Evolutionary conservation across 2,888 invertebrate genomes (phyloP).

Genomic region (Omphaloscelis lunosa): DNA sequence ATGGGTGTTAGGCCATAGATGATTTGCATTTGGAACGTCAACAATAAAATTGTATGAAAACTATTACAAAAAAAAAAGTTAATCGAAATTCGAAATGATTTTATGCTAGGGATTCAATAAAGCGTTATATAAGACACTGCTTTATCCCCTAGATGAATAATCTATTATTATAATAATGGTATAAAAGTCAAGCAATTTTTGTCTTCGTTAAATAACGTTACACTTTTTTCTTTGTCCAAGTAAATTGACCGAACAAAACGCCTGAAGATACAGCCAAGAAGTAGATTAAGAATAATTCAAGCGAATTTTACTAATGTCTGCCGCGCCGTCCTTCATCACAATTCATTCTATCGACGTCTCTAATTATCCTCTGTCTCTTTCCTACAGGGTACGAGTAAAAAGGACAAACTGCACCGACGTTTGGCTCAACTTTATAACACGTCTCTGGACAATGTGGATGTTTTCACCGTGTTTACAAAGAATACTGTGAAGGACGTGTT

Average conservation of each 20-base stretch:
- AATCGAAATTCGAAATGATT: background rate
- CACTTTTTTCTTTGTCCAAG: slow-evolving; percentile 24
- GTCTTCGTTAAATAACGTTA: slow-evolving; percentile 15
- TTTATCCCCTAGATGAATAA: background rate
- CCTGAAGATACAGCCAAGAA: slow-evolving; percentile 32
- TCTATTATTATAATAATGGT: background rate
- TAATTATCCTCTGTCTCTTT: slow-evolving; percentile 52
- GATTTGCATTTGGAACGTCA: background rate
- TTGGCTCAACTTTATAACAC: slow-evolving; percentile 93
- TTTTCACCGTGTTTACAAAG: slow-evolving; percentile 96
- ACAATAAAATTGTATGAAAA: too few relatives aligned
- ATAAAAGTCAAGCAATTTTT: background rate
- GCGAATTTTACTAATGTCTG: slow-evolving; percentile 52
- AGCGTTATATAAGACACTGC: background rate
- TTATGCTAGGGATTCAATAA: background rate
- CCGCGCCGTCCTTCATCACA: slow-evolving; percentile 49
- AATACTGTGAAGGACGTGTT: slow-evolving; percentile 91
- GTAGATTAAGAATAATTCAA: slow-evolving; percentile 54
- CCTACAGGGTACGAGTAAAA: slow-evolving; percentile 92
- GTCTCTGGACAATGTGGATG: slow-evolving; percentile 96
- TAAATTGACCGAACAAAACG: slow-evolving; percentile 43
- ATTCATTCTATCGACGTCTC: slow-evolving; percentile 36
- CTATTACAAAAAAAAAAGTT: background rate
- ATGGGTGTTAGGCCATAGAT: background rate
- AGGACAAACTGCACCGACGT: slow-evolving; percentile 92